Evolutionary conservation across 1,140 invertebrate genomes (phyloP).

Genomic region (Potamilus streckersoni): DNA sequence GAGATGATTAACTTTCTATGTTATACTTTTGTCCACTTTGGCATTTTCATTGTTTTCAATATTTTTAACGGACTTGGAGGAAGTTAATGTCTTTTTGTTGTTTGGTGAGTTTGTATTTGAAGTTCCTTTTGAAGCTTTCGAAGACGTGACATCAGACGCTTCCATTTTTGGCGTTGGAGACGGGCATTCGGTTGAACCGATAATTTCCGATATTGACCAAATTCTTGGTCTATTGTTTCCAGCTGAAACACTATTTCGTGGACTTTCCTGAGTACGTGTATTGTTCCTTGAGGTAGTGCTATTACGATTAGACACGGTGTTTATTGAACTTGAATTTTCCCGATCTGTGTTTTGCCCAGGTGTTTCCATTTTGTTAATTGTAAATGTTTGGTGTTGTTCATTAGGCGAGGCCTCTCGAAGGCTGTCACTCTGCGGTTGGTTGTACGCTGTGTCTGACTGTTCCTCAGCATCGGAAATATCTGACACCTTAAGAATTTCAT

Average conservation of each 20-base stretch:
- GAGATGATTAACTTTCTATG: no score
- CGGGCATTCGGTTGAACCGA: slow-evolving; percentile 3
- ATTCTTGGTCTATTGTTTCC: slow-evolving; percentile 21
- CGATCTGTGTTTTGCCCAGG: background rate
- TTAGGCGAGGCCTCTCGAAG: background rate
- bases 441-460: background rate
- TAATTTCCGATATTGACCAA: slow-evolving; percentile 33
- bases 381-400: background rate
- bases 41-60: no score
- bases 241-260: background rate
- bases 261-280: background rate
- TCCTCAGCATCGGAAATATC: slow-evolving; percentile 35
- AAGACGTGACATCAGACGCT: no score
- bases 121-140: no score
- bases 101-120: no score
- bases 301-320: background rate
- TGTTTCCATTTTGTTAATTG: background rate
- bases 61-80: no score
- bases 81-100: no score
- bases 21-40: no score
- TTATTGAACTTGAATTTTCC: background rate
- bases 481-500: slow-evolving; percentile 34
- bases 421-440: background rate
- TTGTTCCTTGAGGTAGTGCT: background rate
- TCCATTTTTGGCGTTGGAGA: no score